phyloP scores from a whole-genome alignment of 1,140 invertebrate species.

The Drosophila pseudoananassae region DNA sequence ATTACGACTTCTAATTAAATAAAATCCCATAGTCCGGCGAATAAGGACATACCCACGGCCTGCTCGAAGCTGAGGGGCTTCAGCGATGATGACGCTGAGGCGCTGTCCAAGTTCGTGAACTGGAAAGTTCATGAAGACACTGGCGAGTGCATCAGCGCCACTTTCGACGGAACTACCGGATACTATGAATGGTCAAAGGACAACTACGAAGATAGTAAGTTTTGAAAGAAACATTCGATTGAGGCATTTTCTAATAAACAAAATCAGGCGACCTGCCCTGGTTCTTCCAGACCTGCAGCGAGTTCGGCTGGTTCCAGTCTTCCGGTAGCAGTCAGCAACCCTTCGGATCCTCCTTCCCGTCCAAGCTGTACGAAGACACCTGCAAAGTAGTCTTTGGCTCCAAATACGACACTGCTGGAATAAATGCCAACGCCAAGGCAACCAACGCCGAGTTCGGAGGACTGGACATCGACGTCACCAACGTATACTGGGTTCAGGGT shows the following conservation, averaged over 20 bases:
- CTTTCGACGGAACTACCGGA: constrained; percentile 51
- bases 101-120: constrained; percentile 59
- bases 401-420: constrained; percentile 35
- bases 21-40: constrained; percentile 35
- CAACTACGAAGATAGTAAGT: constrained; percentile 57
- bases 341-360: constrained; percentile 86
- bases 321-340: constrained; percentile 86
- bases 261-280: constrained; percentile 83
- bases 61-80: constrained; percentile 56
- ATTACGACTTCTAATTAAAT: not conserved
- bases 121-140: constrained; percentile 27
- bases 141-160: constrained; percentile 45
- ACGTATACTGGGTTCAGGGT: constrained; percentile 88
- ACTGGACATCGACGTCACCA: constrained; percentile 85
- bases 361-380: constrained; percentile 86
- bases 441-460: constrained; percentile 88
- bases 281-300: constrained; percentile 90
- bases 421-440: constrained; percentile 75
- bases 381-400: constrained; percentile 88
- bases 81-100: constrained; percentile 58
- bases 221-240: not conserved
- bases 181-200: constrained; percentile 66
- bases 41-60: constrained; percentile 33
- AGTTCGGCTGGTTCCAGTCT: constrained; percentile 90
- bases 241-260: not conserved